Evolutionary conservation across 2,113 vertebrate species (phyloP).

Genomic region (Gobio gobio): DNA sequence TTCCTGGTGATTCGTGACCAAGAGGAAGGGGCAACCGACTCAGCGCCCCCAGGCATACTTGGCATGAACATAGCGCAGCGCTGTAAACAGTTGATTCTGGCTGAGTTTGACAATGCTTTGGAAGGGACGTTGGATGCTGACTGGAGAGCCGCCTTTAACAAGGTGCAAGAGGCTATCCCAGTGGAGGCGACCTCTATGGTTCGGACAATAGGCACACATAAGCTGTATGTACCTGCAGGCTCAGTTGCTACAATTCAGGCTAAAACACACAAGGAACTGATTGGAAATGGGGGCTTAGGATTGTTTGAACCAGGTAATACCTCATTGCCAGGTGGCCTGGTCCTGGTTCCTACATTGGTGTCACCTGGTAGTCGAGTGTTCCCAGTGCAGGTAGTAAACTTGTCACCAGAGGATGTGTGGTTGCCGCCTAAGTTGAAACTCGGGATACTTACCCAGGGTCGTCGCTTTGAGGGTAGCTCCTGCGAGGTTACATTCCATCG

Average conservation of each 20-base stretch:
- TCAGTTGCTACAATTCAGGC: constrained; percentile 11
- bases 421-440: background rate
- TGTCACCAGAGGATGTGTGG: constrained; percentile 41
- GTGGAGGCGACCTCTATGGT: background rate
- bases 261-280: background rate
- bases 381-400: constrained; percentile 16
- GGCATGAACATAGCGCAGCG: constrained; percentile 32
- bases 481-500: background rate
- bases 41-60: background rate
- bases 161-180: too few species aligned
- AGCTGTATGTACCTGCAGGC: background rate
- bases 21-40: background rate
- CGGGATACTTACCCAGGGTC: background rate
- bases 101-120: too few species aligned
- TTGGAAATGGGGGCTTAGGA: background rate
- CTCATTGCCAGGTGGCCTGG: background rate
- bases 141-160: too few species aligned
- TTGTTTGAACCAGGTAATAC: constrained; percentile 23
- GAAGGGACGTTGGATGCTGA: too few species aligned
- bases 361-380: background rate
- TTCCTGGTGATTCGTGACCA: background rate
- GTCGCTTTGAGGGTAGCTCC: background rate
- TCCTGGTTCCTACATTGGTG: background rate
- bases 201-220: background rate
- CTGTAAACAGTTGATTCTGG: too few species aligned